Conservation (phyloP, 1,140 invertebrate species). For the Metopolophium dirhodum region DNA sequence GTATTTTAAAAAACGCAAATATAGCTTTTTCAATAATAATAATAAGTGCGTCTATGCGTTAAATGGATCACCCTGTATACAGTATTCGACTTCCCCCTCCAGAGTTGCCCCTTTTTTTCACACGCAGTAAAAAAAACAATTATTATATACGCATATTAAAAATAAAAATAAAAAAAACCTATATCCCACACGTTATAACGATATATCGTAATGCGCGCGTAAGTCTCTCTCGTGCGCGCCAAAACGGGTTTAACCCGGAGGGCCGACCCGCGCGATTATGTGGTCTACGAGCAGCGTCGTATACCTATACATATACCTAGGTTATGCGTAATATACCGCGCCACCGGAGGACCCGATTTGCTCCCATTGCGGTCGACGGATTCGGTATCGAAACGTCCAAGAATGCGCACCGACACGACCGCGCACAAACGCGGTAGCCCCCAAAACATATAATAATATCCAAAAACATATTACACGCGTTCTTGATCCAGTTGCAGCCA, state of each 20-base stretch:
- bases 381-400: not conserved
- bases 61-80: no score
- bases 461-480: not conserved
- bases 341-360: not conserved
- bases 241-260: conserved; percentile 18
- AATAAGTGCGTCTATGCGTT: no score
- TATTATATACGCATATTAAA: not conserved
- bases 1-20: no score
- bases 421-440: conserved; percentile 9
- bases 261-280: not conserved
- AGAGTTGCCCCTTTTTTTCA: no score
- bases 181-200: not conserved
- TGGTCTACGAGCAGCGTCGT: no score
- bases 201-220: not conserved
- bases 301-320: no score
- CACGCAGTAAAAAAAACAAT: not conserved
- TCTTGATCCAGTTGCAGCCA: not conserved
- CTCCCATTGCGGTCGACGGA: not conserved
- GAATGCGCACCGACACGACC: not conserved
- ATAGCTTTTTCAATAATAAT: no score
- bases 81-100: no score
- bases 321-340: no score
- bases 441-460: not conserved
- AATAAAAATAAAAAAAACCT: not conserved
- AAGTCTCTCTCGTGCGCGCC: not conserved